These are phyloP conservation scores for Tragelaphus strepsiceros DNA, from an alignment of 2,113 vertebrate species.

Conservation along the genomic window DNA sequence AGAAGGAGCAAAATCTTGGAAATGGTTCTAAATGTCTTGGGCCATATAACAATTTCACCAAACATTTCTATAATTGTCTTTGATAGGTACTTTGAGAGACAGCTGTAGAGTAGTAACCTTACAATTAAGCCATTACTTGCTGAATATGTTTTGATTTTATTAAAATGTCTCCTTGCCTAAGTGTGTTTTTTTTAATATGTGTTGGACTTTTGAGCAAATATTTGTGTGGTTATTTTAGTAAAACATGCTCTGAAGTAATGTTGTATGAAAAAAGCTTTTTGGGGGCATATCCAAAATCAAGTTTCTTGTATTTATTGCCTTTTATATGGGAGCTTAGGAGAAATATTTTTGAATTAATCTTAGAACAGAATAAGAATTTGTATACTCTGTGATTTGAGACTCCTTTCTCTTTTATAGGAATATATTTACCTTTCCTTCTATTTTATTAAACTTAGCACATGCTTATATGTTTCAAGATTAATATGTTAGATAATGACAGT, in stretches of 20 bases:
- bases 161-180: not conserved
- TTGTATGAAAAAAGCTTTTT: not conserved
- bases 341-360: not conserved
- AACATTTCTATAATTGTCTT: not conserved
- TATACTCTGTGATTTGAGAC: not conserved
- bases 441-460: not conserved
- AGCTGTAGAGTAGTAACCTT: not conserved
- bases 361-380: not conserved
- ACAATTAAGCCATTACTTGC: not conserved
- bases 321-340: not conserved
- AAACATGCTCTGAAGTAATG: not conserved
- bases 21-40: not conserved
- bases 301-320: slow-evolving; percentile 5
- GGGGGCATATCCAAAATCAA: not conserved
- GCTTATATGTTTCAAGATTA: not conserved
- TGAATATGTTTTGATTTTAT: not conserved
- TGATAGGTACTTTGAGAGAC: not conserved
- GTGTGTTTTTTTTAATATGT: not conserved
- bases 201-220: not conserved
- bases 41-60: not conserved
- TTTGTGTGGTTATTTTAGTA: slow-evolving; percentile 12
- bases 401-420: not conserved
- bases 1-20: not conserved
- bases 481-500: not conserved
- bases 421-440: not conserved